A percentile compares a stretch with the other conserved stretches of the same genome.
These are phyloP conservation scores for Operophtera brumata DNA, from an alignment of 2,888 invertebrate genomes.

Conservation along the genomic window DNA sequence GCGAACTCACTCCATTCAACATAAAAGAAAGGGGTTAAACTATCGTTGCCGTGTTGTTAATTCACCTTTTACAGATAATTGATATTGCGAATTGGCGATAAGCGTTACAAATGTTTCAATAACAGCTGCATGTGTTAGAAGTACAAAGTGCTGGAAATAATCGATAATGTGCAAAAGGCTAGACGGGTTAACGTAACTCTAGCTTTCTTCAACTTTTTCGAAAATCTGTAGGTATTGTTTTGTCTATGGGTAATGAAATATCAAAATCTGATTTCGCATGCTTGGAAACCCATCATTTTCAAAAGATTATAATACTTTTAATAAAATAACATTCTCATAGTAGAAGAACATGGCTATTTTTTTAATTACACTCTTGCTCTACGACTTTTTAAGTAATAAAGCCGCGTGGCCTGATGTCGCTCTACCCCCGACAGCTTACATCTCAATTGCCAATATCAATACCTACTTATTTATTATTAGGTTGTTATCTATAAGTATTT, in stretches of 20 bases:
- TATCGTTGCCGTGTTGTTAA: constrained; percentile 21
- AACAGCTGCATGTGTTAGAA: constrained; percentile 47
- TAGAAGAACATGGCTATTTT: no score
- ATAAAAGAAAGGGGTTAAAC: constrained; percentile 13
- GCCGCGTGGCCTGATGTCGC: no score
- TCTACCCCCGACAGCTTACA: no score
- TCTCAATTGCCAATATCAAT: no score
- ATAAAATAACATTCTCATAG: no score
- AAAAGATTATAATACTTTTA: no score
- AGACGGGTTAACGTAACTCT: constrained; percentile 36
- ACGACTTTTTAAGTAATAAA: no score
- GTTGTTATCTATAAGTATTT: no score
- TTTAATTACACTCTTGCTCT: no score
- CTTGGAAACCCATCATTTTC: no score
- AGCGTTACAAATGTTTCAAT: constrained; percentile 47
- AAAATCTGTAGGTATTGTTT: background rate
- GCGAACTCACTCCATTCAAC: constrained; percentile 7
- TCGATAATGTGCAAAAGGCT: constrained; percentile 51
- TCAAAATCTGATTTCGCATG: background rate
- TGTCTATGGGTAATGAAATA: background rate
- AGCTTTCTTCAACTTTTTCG: constrained; percentile 43
- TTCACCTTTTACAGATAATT: constrained; percentile 38
- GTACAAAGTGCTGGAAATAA: constrained; percentile 54
- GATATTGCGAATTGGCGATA: constrained; percentile 50
- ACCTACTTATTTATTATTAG: no score